Conservation (phyloP, 2,888 invertebrate species). For the Oscheius sp. region DNA sequence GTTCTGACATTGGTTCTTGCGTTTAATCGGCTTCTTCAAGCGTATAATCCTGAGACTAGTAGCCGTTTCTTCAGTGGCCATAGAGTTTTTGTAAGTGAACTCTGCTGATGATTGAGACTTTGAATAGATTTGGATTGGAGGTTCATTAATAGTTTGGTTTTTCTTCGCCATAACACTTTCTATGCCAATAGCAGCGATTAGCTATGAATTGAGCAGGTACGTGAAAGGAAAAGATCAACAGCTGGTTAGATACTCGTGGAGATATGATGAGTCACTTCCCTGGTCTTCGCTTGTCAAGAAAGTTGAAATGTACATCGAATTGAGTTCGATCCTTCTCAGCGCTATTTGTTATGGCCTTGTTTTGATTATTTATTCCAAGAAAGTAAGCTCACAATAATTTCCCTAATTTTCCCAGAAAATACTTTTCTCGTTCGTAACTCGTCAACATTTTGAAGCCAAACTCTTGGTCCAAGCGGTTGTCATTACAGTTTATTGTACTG, state of each 20-base stretch:
- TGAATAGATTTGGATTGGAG: conserved; percentile 52
- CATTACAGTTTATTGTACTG: background rate
- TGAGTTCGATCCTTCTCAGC: conserved; percentile 57
- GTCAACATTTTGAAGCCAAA: background rate
- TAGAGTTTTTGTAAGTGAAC: conserved; percentile 32
- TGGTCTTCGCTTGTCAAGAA: conserved; percentile 48
- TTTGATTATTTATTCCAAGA: conserved; percentile 47
- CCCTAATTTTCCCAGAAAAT: background rate
- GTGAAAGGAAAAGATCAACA: background rate
- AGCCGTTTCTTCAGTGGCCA: conserved; percentile 42
- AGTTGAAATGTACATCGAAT: conserved; percentile 58
- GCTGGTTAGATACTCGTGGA: conserved; percentile 50
- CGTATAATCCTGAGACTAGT: too few species aligned
- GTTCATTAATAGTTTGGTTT: conserved; percentile 36
- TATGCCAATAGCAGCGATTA: background rate
- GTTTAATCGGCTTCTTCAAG: conserved; percentile 53
- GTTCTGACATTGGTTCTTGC: conserved; percentile 58
- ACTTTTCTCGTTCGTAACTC: background rate
- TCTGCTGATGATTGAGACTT: background rate
- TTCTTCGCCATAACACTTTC: conserved; percentile 30
- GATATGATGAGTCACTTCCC: conserved; percentile 47
- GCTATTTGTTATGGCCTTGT: conserved; percentile 56
- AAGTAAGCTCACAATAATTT: conserved; percentile 31
- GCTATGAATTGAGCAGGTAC: background rate
- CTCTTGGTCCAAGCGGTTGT: background rate